Evolutionary conservation across 2,888 invertebrate species (phyloP).

Genomic region (Parnassius smintheus): DNA sequence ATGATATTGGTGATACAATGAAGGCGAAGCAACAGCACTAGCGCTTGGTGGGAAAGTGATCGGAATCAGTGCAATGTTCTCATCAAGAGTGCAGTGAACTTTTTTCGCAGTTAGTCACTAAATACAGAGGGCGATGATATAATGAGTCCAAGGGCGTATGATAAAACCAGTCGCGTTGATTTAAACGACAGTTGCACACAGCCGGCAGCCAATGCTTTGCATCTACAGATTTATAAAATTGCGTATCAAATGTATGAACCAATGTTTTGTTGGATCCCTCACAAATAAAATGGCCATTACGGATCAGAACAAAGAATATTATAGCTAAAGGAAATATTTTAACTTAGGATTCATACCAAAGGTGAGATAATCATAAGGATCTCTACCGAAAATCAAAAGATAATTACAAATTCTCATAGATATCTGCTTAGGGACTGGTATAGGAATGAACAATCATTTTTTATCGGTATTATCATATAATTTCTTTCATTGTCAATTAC

Average conservation of each 20-base stretch:
- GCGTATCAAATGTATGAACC: slow-evolving; percentile 28
- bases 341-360: slow-evolving; percentile 7
- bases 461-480: slow-evolving; percentile 6
- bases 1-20: slow-evolving; percentile 32
- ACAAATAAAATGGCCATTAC: background rate
- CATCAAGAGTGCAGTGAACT: slow-evolving; percentile 61
- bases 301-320: background rate
- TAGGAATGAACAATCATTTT: background rate
- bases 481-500: slow-evolving; percentile 6
- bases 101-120: slow-evolving; percentile 49
- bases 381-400: slow-evolving; percentile 8
- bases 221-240: slow-evolving; percentile 16
- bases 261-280: background rate
- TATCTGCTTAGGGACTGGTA: slow-evolving; percentile 13
- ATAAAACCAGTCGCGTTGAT: slow-evolving; percentile 52
- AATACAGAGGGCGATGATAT: slow-evolving; percentile 54
- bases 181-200: slow-evolving; percentile 7
- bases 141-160: slow-evolving; percentile 59
- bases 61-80: slow-evolving; percentile 43
- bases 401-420: slow-evolving; percentile 4
- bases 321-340: background rate
- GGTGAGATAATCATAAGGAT: slow-evolving; percentile 7
- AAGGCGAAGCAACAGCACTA: slow-evolving; percentile 23
- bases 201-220: slow-evolving; percentile 1
- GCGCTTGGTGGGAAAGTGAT: slow-evolving; percentile 29